A percentile compares a stretch with the other conserved stretches of the same genome.
phyloP scores from a whole-genome alignment of 2,888 invertebrate species.

The Terebella lapidaria region DNA sequence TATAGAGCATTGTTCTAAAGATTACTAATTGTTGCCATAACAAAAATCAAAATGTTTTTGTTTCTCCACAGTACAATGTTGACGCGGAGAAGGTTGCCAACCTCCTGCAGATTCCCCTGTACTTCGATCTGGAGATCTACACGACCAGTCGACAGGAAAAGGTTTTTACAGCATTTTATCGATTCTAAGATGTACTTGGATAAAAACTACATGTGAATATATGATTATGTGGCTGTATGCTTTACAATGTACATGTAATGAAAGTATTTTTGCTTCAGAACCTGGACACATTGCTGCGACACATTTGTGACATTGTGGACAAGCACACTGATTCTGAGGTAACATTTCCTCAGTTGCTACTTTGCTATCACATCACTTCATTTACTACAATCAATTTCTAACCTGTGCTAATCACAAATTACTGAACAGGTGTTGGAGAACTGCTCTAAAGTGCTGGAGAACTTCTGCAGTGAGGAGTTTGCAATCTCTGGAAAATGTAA shows the following conservation, averaged over 20 bases:
- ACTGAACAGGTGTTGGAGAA: conserved; percentile 76
- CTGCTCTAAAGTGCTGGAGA: conserved; percentile 86
- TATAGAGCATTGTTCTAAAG: too few relatives aligned
- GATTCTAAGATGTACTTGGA: too few relatives aligned
- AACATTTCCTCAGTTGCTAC: too few relatives aligned
- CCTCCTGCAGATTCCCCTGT: conserved; percentile 86
- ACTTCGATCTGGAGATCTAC: conserved; percentile 95
- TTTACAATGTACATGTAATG: not conserved
- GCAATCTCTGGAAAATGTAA: conserved; percentile 84
- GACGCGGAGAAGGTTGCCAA: conserved; percentile 96
- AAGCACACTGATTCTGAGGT: conserved; percentile 70
- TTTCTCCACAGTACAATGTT: conserved; percentile 67
- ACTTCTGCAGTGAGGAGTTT: conserved; percentile 79
- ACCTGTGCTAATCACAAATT: too few relatives aligned
- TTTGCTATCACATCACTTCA: too few relatives aligned
- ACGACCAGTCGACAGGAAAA: conserved; percentile 88
- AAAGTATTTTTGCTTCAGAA: conserved; percentile 58
- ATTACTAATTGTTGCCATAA: too few relatives aligned
- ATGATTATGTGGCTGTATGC: too few relatives aligned
- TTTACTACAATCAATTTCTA: too few relatives aligned
- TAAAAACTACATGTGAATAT: too few relatives aligned
- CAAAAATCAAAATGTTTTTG: not conserved
- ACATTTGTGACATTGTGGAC: conserved; percentile 72
- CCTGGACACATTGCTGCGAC: conserved; percentile 76
- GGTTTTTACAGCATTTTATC: too few relatives aligned